Base-by-base conservation (phyloP, 2,888 invertebrate genomes). In the Bimastos eiseni region DNA sequence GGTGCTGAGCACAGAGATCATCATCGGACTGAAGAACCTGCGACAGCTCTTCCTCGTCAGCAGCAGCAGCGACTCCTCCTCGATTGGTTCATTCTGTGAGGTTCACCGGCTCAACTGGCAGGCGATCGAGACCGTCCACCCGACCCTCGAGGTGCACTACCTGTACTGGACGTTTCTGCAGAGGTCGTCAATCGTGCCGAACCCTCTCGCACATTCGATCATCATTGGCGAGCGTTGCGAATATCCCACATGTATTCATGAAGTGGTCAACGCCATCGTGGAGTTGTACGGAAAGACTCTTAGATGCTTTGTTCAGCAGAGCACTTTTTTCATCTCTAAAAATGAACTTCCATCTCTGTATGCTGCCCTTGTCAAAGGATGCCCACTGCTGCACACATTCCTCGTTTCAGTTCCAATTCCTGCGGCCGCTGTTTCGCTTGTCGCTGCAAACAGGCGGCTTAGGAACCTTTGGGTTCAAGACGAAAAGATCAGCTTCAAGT, bases 381-480 rank as follows among this genome's bases (percentile, higher is more conserved):
- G 86, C 37, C 86, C 86, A 1, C 86, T 34, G 34, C 86, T 86
- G 86, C 86, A 86, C 36, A 86, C 86, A 5, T 86, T 86, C n/a
- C 86, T 86, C 17, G 86, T 86, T 86, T 86, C 86, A 19, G 34
- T 37, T 6, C 34, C 86, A 24, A 86, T 86, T 36, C 86, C 86
- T 24, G 86, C 86, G 17, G 86, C 86, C 30, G 86, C 86, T 13
- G n/a, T 86, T 37, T 86, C 86, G 34, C 86, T 86, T 17, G 86
- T 86, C 37, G 86, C 86, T 21, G 86, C 86, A 17, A 86, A 86
- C 86, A 86, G 86, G 37, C 19, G 37, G 2, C 86, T 86, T 34
- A 36, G 86, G 24, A 86, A 37, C 86, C 17, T 86, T 1, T 86
- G 86, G 86, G 37, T 86, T 17, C 36, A 86, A 8, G 86, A 86